Base-by-base conservation (phyloP, 2,888 invertebrate species). In the Andrena marginata region DNA sequence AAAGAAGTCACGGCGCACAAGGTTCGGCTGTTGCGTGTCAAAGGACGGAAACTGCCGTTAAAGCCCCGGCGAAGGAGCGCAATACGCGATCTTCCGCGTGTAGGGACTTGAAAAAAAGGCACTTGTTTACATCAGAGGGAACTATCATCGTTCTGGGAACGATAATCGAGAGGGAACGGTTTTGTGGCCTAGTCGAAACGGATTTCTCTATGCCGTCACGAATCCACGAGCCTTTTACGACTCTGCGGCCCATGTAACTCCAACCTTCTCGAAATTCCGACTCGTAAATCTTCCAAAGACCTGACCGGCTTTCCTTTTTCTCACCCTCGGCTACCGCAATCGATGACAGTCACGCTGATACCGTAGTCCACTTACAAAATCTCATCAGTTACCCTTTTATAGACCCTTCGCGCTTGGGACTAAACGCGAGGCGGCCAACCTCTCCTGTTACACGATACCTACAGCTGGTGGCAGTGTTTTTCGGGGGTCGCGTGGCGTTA, bases 401-500 rank as follows among this genome's bases (percentile, higher is more conserved):
- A 59, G 70, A 67, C 80, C 42, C 76, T 78, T 74, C 49, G 62
- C 62, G 35, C 29, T 8, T 16, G 16, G 20, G 62, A n/a, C 71
- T 73, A 64, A 72, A 82, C 56, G 29, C 7, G 64, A 64, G 33
- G 72, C 8, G 62, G 67, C 2, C 26, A 23, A 74, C 48, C 54
- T 64, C 72, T 83, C 73, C 74, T 56, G 78, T 79, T 80, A 78
- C 70, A 63, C 51, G 77, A 67, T 75, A 68, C 35, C 35, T 35
- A 35, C 54, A 51, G 10, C 48, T 51, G 70, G 63, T 67, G 65
- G 8, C 42, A 56, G 33, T 49, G 35, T 73, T 87, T 74, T 67
- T 49, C 49, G 73, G 81, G 56, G 82, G 85, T 88, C 86, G 84
- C 85, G 85, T 87, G 86, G 81, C 83, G 67, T 51, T 74, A 56